Base-by-base conservation (phyloP, 2,113 vertebrate species). In the Megaleporinus macrocephalus region DNA sequence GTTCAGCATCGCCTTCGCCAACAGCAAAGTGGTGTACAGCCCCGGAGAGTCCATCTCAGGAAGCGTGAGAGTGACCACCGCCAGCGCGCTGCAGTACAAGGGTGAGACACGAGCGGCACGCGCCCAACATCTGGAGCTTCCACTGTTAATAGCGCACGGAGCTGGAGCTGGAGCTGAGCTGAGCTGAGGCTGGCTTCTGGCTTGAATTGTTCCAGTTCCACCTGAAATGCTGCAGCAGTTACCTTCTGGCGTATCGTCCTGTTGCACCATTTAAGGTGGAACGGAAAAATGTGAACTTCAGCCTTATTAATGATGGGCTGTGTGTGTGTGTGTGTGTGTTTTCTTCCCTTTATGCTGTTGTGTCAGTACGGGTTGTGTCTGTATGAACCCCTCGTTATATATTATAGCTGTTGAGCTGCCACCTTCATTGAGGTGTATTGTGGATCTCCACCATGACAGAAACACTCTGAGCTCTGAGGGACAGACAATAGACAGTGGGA, bases 41-140 rank as follows among this genome's bases (percentile, higher is more conserved):
- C 97, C 97, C 0, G 97, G 97, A 0, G 97, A 99, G 85, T 94
- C 96, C 5, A 93, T 99, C 71, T 89, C 91, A n/a, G 97, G 97
- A 33, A 90, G 90, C 7, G 95, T 99, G 90, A 95, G 90, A 84
- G 93, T 99, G 87, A 94, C 93, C 65, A 93, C 94, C 61, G 90
- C 86, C 61, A 93, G 90, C 47, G 87, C 95, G 80, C 92, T 97
- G 90, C 94, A 94, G 79, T 97, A 94, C 84, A 96, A 96, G 96
- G 95, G 97, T 99, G 92, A 55, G 53, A 22, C 51, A 6, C 53
- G 13, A 22, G 20, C 18, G 16, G 53, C 20, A 22, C 20, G 53
- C 20, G 53, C 41, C 20, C 1, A 93, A 95, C 24, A 18, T 26
- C 62, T 41, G 4, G 24, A 11, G 22, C n/a, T 26, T 7, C 41